These are phyloP conservation scores for Alligator mississippiensis DNA, from an alignment of 2,113 vertebrate species.

Conservation along the genomic window DNA sequence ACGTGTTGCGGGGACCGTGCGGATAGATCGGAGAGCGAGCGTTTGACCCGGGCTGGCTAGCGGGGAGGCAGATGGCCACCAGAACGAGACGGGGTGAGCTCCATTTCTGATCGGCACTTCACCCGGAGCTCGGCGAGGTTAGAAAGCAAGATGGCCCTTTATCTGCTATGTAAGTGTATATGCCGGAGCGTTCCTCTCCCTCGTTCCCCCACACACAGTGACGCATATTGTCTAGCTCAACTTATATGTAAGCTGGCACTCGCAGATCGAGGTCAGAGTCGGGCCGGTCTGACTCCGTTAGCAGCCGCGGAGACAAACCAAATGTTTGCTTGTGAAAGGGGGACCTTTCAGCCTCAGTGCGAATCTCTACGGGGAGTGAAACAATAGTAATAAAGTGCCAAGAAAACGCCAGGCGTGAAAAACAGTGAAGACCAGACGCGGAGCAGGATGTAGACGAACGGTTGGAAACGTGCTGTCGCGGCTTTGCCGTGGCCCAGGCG, in stretches of 20 bases:
- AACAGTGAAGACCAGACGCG: background rate
- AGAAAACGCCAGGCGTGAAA: slow-evolving; percentile 13
- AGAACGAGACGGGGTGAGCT: background rate
- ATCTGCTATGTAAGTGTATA: background rate
- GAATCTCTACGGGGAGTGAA: background rate
- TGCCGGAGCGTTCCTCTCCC: background rate
- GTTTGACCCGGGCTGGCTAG: background rate
- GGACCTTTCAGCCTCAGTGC: background rate
- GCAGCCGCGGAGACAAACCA: background rate
- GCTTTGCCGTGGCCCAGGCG: background rate
- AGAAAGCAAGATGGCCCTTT: background rate
- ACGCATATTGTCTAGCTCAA: background rate
- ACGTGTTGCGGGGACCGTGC: background rate
- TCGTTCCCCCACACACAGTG: background rate
- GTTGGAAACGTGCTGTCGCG: background rate
- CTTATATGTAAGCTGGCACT: background rate
- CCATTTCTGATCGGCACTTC: background rate
- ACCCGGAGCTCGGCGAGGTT: background rate
- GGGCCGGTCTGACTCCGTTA: background rate
- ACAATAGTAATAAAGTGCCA: background rate
- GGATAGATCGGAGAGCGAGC: slow-evolving; percentile 14
- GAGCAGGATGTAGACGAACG: background rate
- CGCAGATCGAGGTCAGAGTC: slow-evolving; percentile 29
- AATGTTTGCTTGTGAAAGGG: background rate
- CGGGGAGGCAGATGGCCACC: background rate